These are phyloP conservation scores for Lutraria lutraria DNA, from an alignment of 2,888 invertebrate genomes.

Conservation along the genomic window DNA sequence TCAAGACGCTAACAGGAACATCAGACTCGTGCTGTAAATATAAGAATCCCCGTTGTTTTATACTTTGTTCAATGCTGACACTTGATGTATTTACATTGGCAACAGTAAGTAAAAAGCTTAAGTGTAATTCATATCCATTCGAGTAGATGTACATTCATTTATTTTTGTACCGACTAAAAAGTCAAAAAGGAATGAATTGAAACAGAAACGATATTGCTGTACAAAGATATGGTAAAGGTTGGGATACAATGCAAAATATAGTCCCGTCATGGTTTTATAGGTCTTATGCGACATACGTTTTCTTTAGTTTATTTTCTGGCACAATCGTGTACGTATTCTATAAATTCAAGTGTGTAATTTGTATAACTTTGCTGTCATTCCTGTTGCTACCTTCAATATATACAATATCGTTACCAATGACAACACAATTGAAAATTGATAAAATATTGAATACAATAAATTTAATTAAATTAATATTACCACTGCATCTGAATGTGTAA, in stretches of 20 bases:
- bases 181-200: too few relatives aligned
- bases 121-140: background rate
- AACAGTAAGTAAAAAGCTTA: background rate
- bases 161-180: too few relatives aligned
- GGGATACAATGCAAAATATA: too few relatives aligned
- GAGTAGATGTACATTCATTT: too few relatives aligned
- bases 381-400: background rate
- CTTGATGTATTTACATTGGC: background rate
- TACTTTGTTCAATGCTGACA: background rate
- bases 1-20: background rate
- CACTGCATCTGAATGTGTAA: background rate
- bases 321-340: background rate
- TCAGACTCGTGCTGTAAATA: background rate
- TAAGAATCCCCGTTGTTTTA: background rate
- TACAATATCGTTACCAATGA: background rate
- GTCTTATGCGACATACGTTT: too few relatives aligned
- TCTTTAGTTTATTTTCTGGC: background rate
- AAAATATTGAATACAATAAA: background rate
- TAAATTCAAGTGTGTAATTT: background rate
- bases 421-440: background rate
- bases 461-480: background rate
- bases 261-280: too few relatives aligned
- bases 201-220: too few relatives aligned
- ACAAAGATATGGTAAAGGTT: too few relatives aligned
- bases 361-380: background rate